Evolutionary conservation across 1,140 invertebrate genomes (phyloP).

Genomic region (Apocrypta bakeri): DNA sequence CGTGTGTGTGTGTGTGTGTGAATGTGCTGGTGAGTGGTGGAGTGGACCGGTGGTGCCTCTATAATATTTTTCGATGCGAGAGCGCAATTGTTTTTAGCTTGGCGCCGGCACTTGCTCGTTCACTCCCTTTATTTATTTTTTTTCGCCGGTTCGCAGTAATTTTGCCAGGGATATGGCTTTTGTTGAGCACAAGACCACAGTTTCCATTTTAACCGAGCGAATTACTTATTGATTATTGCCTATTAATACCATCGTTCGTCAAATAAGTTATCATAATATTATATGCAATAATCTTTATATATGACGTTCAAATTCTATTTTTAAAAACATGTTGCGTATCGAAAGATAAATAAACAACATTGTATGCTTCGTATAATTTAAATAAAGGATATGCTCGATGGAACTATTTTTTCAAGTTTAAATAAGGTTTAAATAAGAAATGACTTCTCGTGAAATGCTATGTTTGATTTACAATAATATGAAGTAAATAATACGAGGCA

Average conservation of each 20-base stretch:
- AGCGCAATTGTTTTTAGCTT: background rate
- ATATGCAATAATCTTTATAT: background rate
- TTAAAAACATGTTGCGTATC: too few relatives aligned
- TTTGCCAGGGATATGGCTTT: background rate
- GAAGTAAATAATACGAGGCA: too few relatives aligned
- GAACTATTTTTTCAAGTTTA: too few relatives aligned
- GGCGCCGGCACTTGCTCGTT: background rate
- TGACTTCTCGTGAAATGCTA: too few relatives aligned
- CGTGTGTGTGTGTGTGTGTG: background rate
- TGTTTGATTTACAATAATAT: too few relatives aligned
- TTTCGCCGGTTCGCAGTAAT: background rate
- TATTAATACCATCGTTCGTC: background rate
- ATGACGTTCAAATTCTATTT: too few relatives aligned
- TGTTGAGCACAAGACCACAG: background rate
- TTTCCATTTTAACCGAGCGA: background rate
- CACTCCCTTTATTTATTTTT: background rate
- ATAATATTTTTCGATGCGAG: constrained; percentile 17
- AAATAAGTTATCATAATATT: background rate
- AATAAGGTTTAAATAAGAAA: too few relatives aligned
- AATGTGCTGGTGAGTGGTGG: too few relatives aligned
- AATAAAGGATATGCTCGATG: too few relatives aligned
- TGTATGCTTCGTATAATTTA: too few relatives aligned
- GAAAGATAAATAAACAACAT: too few relatives aligned
- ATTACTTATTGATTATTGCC: background rate
- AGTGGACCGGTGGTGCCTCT: background rate